These are phyloP conservation scores for Synergus itoensis DNA, from an alignment of 2,888 invertebrate species.

Conservation along the genomic window DNA sequence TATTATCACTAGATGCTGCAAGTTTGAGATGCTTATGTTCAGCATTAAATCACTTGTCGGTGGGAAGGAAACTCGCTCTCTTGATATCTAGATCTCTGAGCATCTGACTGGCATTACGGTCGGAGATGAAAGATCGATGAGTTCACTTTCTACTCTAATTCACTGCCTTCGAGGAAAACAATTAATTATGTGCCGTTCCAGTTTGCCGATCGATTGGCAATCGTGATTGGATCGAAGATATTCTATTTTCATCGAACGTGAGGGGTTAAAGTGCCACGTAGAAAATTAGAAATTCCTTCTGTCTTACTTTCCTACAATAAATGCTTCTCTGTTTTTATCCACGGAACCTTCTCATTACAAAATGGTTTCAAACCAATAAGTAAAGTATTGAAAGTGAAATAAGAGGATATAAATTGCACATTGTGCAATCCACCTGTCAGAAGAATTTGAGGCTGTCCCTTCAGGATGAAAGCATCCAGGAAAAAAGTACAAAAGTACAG, in stretches of 20 bases:
- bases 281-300: neutral
- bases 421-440: neutral
- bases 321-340: neutral
- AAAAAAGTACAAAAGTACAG: slow-evolving; percentile 16
- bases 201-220: neutral
- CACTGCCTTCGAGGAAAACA: neutral
- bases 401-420: neutral
- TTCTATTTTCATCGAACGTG: neutral
- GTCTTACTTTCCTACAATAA: neutral
- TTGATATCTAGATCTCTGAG: neutral
- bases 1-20: neutral
- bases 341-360: neutral
- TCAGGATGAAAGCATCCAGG: neutral
- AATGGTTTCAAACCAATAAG: neutral
- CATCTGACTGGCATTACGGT: neutral
- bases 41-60: neutral
- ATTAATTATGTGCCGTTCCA: slow-evolving; percentile 6
- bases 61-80: neutral
- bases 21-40: neutral
- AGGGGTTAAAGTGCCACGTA: neutral
- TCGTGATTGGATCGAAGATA: neutral
- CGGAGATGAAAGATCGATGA: neutral
- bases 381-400: too few species aligned
- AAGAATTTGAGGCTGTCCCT: slow-evolving; percentile 12
- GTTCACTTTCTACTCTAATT: neutral